Conservation (phyloP, 2,888 invertebrate species). For the Catocala sponsa region DNA sequence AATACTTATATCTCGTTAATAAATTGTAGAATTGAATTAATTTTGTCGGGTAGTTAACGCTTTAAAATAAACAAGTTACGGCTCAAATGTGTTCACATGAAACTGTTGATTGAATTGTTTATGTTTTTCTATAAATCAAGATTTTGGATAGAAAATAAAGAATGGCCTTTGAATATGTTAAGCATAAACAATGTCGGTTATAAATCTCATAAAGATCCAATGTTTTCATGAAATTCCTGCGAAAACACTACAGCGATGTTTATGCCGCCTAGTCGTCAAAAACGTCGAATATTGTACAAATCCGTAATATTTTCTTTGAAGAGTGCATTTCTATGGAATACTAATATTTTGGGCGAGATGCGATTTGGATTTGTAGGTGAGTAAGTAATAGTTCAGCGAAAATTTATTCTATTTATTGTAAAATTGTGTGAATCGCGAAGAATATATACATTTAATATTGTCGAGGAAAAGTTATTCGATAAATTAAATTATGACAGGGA, state of each 20-base stretch:
- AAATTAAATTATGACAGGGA: constrained; percentile 26
- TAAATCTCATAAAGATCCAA: constrained; percentile 4
- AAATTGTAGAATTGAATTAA: not conserved
- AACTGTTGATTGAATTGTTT: constrained; percentile 1
- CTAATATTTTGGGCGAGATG: constrained; percentile 32
- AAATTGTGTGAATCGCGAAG: constrained; percentile 38
- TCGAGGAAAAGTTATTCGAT: constrained; percentile 39
- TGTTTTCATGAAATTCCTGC: constrained; percentile 1
- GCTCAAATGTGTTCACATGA: not conserved
- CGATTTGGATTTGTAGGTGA: constrained; percentile 29
- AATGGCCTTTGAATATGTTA: not conserved
- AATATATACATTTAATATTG: constrained; percentile 30
- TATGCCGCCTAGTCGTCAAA: constrained; percentile 19
- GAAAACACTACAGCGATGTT: constrained; percentile 6
- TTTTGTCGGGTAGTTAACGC: not conserved
- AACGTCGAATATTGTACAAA: constrained; percentile 15
- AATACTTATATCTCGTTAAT: not conserved
- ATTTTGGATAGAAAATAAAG: not conserved
- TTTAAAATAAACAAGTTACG: not conserved
- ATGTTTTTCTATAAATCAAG: not conserved
- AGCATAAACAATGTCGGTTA: not conserved
- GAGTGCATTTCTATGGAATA: constrained; percentile 39
- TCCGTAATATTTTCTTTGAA: constrained; percentile 37
- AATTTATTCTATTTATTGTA: constrained; percentile 43
- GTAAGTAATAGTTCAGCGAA: constrained; percentile 40